These are phyloP conservation scores for Heliconius ismenius DNA, from an alignment of 2,888 invertebrate genomes.

Conservation along the genomic window DNA sequence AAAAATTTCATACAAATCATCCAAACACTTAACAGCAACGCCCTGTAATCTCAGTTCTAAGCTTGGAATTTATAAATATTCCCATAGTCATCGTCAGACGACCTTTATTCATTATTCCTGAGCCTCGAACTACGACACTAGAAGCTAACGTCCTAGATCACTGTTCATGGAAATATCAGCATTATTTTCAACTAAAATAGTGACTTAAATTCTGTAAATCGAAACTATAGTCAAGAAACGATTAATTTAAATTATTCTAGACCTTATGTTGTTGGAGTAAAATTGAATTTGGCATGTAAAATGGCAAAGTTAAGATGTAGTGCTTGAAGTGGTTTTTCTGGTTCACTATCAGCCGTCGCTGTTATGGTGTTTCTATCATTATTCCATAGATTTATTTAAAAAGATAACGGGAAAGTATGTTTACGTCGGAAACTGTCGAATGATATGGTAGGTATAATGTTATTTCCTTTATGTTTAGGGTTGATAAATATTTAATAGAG, in stretches of 20 bases:
- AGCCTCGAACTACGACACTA: slow-evolving; percentile 35
- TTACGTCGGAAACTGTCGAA: neutral
- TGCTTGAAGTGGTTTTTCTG: slow-evolving; percentile 35
- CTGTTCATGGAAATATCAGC: neutral
- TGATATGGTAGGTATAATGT: neutral
- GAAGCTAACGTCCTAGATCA: slow-evolving; percentile 29
- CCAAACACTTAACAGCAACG: neutral
- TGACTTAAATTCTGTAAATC: neutral
- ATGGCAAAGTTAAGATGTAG: slow-evolving; percentile 21
- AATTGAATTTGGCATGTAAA: neutral
- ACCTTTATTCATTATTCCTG: slow-evolving; percentile 41
- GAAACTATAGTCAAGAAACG: neutral
- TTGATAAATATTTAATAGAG: neutral
- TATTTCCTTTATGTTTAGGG: neutral
- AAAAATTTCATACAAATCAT: no score
- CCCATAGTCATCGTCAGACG: slow-evolving; percentile 38
- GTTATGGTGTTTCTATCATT: slow-evolving; percentile 34
- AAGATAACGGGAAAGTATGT: neutral
- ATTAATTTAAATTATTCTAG: neutral
- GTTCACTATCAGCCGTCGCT: slow-evolving; percentile 34
- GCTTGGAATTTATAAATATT: slow-evolving; percentile 31
- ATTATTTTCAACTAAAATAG: neutral
- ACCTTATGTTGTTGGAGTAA: neutral
- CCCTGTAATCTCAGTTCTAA: slow-evolving; percentile 16
- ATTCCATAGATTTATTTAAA: slow-evolving; percentile 25